Evolutionary conservation across 2,113 vertebrate genomes (phyloP).

Genomic region (Oceanodroma tethys): DNA sequence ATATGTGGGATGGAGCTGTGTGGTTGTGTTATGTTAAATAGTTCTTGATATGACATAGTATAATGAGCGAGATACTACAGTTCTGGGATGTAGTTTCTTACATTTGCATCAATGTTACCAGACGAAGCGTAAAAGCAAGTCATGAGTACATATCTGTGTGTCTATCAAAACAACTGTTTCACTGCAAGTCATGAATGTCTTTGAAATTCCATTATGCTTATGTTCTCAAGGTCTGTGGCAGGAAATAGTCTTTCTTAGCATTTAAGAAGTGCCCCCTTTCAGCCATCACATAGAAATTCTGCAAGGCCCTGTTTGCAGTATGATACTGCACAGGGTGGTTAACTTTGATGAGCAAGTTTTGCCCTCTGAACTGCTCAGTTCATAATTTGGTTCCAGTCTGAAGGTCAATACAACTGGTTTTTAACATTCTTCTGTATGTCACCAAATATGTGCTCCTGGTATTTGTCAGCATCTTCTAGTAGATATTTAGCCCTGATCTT

Average conservation of each 20-base stretch:
- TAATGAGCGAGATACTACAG: background rate
- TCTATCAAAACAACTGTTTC: background rate
- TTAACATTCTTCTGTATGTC: background rate
- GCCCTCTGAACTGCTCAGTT: background rate
- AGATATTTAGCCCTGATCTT: background rate
- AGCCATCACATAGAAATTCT: background rate
- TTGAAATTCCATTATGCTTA: background rate
- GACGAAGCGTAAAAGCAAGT: background rate
- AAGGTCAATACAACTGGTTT: background rate
- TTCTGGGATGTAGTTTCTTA: background rate
- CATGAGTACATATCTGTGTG: background rate
- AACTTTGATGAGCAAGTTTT: background rate
- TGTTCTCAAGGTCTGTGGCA: background rate
- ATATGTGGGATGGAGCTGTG: background rate
- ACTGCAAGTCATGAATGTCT: background rate
- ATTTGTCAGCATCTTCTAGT: background rate
- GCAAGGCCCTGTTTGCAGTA: background rate
- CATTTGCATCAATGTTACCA: background rate
- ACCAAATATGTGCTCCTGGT: accelerated
- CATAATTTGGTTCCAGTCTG: background rate
- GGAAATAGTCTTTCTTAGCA: background rate
- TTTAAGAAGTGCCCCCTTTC: background rate
- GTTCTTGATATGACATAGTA: accelerated
- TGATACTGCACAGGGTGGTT: background rate
- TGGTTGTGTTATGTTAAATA: background rate